Evolutionary conservation across 2,888 invertebrate genomes (phyloP).

Genomic region (Caenorhabditis sp.): DNA sequence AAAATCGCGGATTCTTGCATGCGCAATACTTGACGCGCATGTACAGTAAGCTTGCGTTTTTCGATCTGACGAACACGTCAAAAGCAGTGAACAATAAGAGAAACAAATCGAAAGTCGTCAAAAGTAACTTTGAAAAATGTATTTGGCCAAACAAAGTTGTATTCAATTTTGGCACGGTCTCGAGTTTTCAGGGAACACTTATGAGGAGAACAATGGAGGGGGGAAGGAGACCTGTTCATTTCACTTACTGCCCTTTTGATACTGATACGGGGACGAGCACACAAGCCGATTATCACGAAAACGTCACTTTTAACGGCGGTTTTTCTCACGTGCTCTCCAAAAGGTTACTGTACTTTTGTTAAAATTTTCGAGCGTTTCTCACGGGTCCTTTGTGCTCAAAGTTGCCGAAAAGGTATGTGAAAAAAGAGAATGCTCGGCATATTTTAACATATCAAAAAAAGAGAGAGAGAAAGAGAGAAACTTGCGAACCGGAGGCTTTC

Average conservation of each 20-base stretch:
- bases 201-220: background rate
- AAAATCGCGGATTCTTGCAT: too few relatives aligned
- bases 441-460: background rate
- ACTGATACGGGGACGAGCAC: background rate
- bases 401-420: background rate
- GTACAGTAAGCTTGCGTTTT: too few relatives aligned
- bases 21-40: too few relatives aligned
- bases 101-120: too few relatives aligned
- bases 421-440: background rate
- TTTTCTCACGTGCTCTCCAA: background rate
- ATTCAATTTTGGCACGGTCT: too few relatives aligned
- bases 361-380: background rate
- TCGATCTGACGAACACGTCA: too few relatives aligned
- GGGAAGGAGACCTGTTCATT: background rate
- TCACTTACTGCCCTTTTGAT: background rate
- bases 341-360: background rate
- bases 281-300: slow-evolving; percentile 17
- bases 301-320: too few relatives aligned
- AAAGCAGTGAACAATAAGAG: too few relatives aligned
- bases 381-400: background rate
- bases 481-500: background rate
- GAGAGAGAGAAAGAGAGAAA: background rate
- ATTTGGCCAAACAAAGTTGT: too few relatives aligned
- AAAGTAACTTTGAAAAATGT: too few relatives aligned
- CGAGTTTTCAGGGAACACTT: too few relatives aligned